Percentiles rank a stretch among this genome's conserved stretches.
phyloP scores from a whole-genome alignment of 37 sponge, comb jelly and placozoan genomes.

The Axinella damicornis region DNA sequence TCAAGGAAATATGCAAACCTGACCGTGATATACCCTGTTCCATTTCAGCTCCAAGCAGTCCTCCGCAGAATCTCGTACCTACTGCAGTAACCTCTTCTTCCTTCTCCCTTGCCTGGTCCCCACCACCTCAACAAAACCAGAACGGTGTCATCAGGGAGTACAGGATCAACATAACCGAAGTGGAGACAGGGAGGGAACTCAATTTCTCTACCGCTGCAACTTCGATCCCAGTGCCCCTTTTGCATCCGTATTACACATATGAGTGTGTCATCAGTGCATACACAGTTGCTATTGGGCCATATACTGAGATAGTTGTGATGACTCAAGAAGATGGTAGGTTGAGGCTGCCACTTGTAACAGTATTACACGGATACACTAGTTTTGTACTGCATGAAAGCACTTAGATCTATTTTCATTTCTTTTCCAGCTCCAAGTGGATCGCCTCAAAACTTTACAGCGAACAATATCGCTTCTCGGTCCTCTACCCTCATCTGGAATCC shows the following conservation, averaged over 20 bases:
- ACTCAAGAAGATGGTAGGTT: too few species aligned
- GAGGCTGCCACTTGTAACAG: conserved; percentile 24
- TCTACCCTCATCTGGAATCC: conserved; percentile 5
- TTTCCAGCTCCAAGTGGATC: conserved; percentile 21
- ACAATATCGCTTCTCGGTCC: too few species aligned
- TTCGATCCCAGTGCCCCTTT: too few species aligned
- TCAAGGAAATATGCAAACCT: too few species aligned
- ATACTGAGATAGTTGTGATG: too few species aligned
- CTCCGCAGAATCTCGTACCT: conserved; percentile 26
- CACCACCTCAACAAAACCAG: conserved; percentile 21
- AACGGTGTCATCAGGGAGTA: conserved; percentile 33
- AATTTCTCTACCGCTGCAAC: too few species aligned
- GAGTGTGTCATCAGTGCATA: background rate
- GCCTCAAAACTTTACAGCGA: background rate
- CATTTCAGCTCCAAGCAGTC: conserved; percentile 14
- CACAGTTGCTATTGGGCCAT: conserved; percentile 3
- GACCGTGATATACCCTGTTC: background rate
- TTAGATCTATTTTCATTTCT: background rate
- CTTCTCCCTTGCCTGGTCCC: conserved; percentile 19
- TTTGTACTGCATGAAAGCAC: conserved; percentile 21
- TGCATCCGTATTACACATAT: conserved; percentile 25
- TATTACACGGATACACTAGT: conserved; percentile 28
- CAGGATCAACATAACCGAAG: too few species aligned
- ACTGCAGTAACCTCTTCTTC: background rate
- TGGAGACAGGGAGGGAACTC: too few species aligned